Evolutionary conservation across 1,140 invertebrate species (phyloP).

Genomic region (Gonatopus flavifemur): DNA sequence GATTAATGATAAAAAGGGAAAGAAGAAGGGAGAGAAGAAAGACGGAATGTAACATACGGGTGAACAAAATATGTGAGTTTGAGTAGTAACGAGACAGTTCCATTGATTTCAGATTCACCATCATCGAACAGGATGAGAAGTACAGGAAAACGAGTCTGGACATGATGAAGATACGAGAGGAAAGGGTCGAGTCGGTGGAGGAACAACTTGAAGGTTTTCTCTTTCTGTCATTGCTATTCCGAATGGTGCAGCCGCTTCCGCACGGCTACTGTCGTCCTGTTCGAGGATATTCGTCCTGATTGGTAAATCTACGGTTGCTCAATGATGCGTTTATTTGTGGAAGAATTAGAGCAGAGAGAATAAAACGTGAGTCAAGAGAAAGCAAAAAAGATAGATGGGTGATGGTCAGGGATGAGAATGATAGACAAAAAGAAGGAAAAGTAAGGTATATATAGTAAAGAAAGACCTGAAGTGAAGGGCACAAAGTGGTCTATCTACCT

Average conservation of each 20-base stretch:
- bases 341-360: conserved; percentile 31
- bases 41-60: not conserved
- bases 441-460: not conserved
- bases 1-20: conserved; percentile 10
- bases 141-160: not conserved
- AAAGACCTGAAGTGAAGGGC: conserved; percentile 1
- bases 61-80: not conserved
- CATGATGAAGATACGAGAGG: not conserved
- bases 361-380: conserved; percentile 9
- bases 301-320: conserved; percentile 40
- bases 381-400: conserved; percentile 12
- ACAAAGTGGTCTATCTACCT: conserved; percentile 12
- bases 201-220: conserved; percentile 34
- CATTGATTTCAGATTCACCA: not conserved
- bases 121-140: not conserved
- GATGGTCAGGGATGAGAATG: not conserved
- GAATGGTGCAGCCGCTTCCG: conserved; percentile 35
- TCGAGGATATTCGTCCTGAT: conserved; percentile 32
- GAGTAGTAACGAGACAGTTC: not conserved
- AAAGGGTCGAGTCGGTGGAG: conserved; percentile 5
- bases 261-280: conserved; percentile 35
- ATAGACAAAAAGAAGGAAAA: conserved; percentile 8
- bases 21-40: not conserved
- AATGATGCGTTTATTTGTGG: conserved; percentile 46
- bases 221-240: conserved; percentile 42